Percentiles rank a stretch among this genome's conserved stretches.
Evolutionary conservation across 2,888 invertebrate genomes (phyloP).

Genomic region (Eumerus sabulonum): DNA sequence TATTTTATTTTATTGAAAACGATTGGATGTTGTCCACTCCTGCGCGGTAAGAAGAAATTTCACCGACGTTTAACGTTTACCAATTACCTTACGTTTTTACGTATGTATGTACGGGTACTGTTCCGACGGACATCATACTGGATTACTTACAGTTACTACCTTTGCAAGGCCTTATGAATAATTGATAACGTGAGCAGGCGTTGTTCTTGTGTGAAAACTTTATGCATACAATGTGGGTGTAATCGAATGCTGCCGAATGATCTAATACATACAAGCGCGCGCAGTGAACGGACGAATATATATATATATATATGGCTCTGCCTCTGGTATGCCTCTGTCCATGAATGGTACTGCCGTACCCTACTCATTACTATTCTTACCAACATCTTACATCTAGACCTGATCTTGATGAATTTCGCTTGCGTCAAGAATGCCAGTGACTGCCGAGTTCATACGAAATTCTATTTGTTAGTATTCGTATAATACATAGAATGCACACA

Average conservation of each 20-base stretch:
- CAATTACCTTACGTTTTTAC: conserved; percentile 44
- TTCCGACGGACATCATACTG: conserved; percentile 28
- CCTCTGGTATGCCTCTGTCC: neutral
- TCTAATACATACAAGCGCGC: conserved; percentile 5
- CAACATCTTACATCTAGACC: conserved; percentile 6
- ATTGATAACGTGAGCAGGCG: conserved; percentile 63
- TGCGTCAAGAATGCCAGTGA: conserved; percentile 17
- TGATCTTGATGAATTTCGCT: conserved; percentile 35
- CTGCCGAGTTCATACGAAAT: conserved; percentile 17
- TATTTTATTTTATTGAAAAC: conserved; percentile 28
- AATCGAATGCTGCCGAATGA: conserved; percentile 46
- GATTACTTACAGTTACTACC: conserved; percentile 49
- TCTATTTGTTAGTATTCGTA: conserved; percentile 17
- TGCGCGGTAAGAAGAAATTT: conserved; percentile 4
- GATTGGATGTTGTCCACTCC: conserved; percentile 29
- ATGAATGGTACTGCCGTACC: conserved; percentile 8
- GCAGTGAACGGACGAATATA: neutral
- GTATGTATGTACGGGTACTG: conserved; percentile 20
- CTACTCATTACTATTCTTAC: conserved; percentile 34
- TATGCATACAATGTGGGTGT: conserved; percentile 59
- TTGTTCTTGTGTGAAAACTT: conserved; percentile 60
- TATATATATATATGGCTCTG: conserved; percentile 9
- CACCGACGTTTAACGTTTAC: conserved; percentile 53
- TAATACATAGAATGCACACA: conserved; percentile 16
- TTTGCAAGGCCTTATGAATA: conserved; percentile 54